Conservation (phyloP, 2,797 vertebrate species). For the Periophthalmus magnuspinnatus region DNA sequence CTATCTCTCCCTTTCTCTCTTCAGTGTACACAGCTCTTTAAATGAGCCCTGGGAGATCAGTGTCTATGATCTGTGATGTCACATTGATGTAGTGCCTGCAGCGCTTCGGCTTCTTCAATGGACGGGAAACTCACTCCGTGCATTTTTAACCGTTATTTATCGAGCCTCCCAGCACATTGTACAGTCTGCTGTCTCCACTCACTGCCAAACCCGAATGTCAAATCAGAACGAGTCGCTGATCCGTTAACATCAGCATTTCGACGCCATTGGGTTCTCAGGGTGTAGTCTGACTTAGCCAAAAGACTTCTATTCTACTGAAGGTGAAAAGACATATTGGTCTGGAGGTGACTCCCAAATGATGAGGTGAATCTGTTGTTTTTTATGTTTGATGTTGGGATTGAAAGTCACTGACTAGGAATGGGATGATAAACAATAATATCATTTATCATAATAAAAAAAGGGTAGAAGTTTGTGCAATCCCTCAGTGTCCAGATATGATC, state of each 20-base stretch:
- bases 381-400: no score
- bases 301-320: conserved; percentile 18
- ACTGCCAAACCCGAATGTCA: neutral
- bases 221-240: conserved; percentile 26
- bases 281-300: conserved; percentile 20
- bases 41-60: conserved; percentile 70
- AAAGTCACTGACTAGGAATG: no score
- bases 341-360: no score
- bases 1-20: conserved; percentile 32
- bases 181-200: conserved; percentile 23
- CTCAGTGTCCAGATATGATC: no score
- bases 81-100: conserved; percentile 72
- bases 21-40: conserved; percentile 68
- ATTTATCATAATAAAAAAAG: no score
- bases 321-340: conserved; percentile 18
- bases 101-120: conserved; percentile 71
- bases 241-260: conserved; percentile 19
- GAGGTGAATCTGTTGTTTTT: no score
- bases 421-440: no score
- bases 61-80: conserved; percentile 69
- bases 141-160: conserved; percentile 66
- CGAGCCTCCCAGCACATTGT: conserved; percentile 34
- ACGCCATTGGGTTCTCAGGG: conserved; percentile 12
- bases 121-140: conserved; percentile 54
- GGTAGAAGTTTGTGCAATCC: no score